A percentile compares a stretch with the other conserved stretches of the same genome.
These are phyloP conservation scores for Lophotriccus pileatus DNA, from an alignment of 2,797 vertebrate species.

Conservation along the genomic window DNA sequence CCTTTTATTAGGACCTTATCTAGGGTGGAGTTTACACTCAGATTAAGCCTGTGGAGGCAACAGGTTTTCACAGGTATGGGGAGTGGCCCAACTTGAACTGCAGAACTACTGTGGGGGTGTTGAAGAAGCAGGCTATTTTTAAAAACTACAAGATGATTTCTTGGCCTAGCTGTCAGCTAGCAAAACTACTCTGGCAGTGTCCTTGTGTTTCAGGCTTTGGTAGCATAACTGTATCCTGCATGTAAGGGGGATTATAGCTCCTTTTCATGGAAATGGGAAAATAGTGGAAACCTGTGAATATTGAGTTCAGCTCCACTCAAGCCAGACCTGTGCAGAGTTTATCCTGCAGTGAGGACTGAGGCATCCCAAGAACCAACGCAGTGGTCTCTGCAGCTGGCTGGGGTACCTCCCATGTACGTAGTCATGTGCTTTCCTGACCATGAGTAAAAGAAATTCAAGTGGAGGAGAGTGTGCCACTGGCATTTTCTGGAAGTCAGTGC, in stretches of 20 bases:
- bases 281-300: neutral
- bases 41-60: neutral
- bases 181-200: neutral
- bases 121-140: neutral
- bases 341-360: neutral
- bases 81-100: neutral
- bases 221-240: neutral
- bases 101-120: neutral
- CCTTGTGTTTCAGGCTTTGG: neutral
- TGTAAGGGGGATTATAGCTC: neutral
- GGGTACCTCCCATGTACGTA: neutral
- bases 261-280: neutral
- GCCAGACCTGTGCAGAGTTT: neutral
- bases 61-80: constrained; percentile 13
- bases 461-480: neutral
- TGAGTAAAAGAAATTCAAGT: neutral
- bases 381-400: neutral
- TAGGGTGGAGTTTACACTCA: neutral
- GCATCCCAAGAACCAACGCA: accelerated
- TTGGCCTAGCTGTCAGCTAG: neutral
- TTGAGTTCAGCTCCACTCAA: neutral
- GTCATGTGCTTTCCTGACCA: neutral
- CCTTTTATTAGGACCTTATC: constrained; percentile 23
- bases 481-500: neutral
- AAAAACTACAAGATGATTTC: neutral